Conservation (phyloP, 1,140 invertebrate species). For the Aphidius ervi region DNA sequence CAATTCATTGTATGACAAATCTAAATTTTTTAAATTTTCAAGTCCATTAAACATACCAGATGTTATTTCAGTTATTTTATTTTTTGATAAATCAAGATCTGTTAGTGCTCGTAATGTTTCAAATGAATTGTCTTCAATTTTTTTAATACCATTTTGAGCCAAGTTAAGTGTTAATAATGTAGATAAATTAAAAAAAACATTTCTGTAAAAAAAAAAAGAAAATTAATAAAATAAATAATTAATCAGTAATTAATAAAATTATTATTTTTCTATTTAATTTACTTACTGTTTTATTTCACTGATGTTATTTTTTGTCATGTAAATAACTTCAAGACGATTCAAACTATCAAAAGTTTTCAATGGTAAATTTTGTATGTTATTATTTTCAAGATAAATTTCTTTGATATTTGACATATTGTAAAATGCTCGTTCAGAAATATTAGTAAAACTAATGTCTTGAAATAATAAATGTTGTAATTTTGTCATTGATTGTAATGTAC, state of each 20-base stretch:
- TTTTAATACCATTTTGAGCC: conserved; percentile 68
- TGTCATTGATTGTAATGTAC: conserved; percentile 61
- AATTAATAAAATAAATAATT: neutral
- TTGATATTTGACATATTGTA: conserved; percentile 64
- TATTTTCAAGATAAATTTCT: conserved; percentile 60
- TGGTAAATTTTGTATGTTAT: too few species aligned
- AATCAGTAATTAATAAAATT: neutral
- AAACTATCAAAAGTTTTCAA: neutral
- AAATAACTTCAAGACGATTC: too few species aligned
- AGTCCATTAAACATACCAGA: conserved; percentile 68
- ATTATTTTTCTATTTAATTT: too few species aligned
- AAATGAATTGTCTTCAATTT: conserved; percentile 68
- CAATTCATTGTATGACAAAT: conserved; percentile 66
- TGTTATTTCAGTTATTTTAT: conserved; percentile 65
- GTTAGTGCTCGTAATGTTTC: conserved; percentile 60
- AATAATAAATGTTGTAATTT: conserved; percentile 64
- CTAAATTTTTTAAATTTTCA: conserved; percentile 60
- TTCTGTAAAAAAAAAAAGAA: conserved; percentile 39
- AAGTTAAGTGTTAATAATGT: conserved; percentile 63
- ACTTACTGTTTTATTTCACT: too few species aligned
- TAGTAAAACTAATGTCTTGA: conserved; percentile 66
- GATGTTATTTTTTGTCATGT: too few species aligned
- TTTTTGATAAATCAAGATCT: conserved; percentile 66
- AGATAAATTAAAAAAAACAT: conserved; percentile 67
- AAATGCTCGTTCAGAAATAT: conserved; percentile 64